Base-by-base conservation (phyloP, 2,797 vertebrate species). In the Enteromius argenteus region DNA sequence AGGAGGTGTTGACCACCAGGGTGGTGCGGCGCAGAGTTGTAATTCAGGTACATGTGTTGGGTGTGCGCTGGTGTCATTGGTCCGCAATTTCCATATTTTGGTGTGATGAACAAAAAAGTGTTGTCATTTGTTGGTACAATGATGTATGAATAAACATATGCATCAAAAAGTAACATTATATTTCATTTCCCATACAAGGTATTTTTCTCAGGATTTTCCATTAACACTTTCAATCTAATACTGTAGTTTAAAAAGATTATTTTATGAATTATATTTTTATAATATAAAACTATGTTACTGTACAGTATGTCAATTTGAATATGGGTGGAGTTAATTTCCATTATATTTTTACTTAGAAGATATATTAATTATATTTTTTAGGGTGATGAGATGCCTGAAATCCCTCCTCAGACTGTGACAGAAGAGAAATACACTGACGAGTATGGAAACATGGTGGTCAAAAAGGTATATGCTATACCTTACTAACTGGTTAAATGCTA, bases 1-100 rank as follows among this genome's bases (percentile, higher is more conserved):
- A 99, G 5, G 97, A 98, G 87, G 95, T 96, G 91, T 93, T 99
- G 92, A 99, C 98, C 83, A 99, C 98, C 95, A 96, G 98, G 93
- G 96, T 99, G 89, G 90, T 99, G 90, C 97, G 96, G 81, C 97
- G 98, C 74, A 96, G 98, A 91, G 96, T 99, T 88, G 97, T 99
- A 87, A 99, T 99, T 86, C 97, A 99, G 98, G 98, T 84, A 76
- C 62, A 1, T 32, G 67, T 81, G 86, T 37, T 67, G 51, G 84
- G 42, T 32, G 62, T 81, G 75, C 80, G 81, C 35, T 79, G 74
- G 84, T 84, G 62, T 27, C 23, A 27, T 14, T 19, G 17, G 42
- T 15, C 42, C n/a, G 17, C 35, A 3, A 19, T 82, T 49, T 30
- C 23, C 4, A 44, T n/a, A 39, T 32, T 74, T 23, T 49, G 30